Evolutionary conservation across 2,113 vertebrate genomes (phyloP).

Genomic region (Phalacrocorax carbo): DNA sequence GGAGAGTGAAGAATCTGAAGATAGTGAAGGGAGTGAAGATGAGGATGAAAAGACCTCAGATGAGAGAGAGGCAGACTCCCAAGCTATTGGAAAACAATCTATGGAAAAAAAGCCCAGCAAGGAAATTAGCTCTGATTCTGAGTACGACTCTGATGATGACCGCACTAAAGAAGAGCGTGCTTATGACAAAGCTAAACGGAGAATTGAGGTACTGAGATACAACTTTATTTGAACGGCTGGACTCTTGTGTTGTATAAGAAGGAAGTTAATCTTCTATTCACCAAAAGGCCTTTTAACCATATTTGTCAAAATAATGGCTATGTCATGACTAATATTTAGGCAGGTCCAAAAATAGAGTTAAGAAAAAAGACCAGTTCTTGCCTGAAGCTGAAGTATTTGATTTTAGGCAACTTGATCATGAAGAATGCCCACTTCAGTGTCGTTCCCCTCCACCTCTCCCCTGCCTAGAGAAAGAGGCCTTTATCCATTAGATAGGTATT

Average conservation of each 20-base stretch:
- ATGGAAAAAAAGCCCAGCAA: conserved; percentile 73
- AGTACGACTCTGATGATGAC: conserved; percentile 90
- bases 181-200: conserved; percentile 92
- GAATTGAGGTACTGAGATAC: conserved; percentile 85
- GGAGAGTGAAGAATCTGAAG: conserved; percentile 75
- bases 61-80: conserved; percentile 60
- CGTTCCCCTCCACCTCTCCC: not conserved
- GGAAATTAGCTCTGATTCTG: conserved; percentile 88
- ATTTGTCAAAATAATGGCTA: not conserved
- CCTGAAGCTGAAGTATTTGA: not conserved
- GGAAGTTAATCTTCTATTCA: not conserved
- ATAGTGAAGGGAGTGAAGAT: conserved; percentile 83
- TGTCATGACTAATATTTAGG: not conserved
- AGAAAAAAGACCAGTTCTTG: not conserved
- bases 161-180: conserved; percentile 90
- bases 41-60: conserved; percentile 82
- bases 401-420: not conserved
- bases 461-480: not conserved
- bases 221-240: not conserved
- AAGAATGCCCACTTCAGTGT: not conserved
- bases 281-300: not conserved
- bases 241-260: not conserved
- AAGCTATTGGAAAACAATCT: conserved; percentile 57
- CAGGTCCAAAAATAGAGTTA: not conserved
- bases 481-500: not conserved